These are phyloP conservation scores for Patiria pectinifera DNA, from an alignment of 53 echinoderm and acorn worm genomes.

Conservation along the genomic window DNA sequence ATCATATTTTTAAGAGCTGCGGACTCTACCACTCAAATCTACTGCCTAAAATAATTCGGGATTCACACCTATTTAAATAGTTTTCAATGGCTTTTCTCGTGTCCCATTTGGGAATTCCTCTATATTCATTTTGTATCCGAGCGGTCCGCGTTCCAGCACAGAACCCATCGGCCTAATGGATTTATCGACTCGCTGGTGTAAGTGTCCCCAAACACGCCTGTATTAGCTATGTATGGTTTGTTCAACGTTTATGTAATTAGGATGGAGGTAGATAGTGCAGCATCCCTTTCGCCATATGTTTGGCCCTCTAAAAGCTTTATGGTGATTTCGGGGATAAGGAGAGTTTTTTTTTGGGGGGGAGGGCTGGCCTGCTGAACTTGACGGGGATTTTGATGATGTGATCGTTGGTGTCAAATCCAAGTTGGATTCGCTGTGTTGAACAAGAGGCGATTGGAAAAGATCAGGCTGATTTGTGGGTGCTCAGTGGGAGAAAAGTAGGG, in stretches of 20 bases:
- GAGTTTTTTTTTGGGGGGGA: no score
- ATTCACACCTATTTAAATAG: not conserved
- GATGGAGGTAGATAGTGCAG: not conserved
- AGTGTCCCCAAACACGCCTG: constrained; percentile 53
- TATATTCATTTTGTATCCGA: not conserved
- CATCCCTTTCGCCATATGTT: not conserved
- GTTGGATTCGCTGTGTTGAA: no score
- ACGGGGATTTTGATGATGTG: no score
- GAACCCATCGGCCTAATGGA: constrained; percentile 49
- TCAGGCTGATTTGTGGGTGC: no score
- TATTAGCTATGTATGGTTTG: constrained; percentile 66
- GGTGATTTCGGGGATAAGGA: not conserved
- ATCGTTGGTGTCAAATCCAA: no score
- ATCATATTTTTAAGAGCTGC: no score
- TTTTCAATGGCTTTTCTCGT: not conserved
- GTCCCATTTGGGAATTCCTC: not conserved
- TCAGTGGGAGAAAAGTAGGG: no score
- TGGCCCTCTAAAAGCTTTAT: not conserved
- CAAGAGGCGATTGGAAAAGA: no score
- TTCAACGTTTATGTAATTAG: constrained; percentile 63
- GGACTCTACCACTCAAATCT: no score
- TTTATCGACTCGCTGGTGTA: constrained; percentile 35
- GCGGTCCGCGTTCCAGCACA: not conserved
- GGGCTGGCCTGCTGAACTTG: no score
- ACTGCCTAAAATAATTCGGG: no score